These are phyloP conservation scores for Daubentonia madagascariensis DNA, from an alignment of 2,113 vertebrate genomes.

Conservation along the genomic window DNA sequence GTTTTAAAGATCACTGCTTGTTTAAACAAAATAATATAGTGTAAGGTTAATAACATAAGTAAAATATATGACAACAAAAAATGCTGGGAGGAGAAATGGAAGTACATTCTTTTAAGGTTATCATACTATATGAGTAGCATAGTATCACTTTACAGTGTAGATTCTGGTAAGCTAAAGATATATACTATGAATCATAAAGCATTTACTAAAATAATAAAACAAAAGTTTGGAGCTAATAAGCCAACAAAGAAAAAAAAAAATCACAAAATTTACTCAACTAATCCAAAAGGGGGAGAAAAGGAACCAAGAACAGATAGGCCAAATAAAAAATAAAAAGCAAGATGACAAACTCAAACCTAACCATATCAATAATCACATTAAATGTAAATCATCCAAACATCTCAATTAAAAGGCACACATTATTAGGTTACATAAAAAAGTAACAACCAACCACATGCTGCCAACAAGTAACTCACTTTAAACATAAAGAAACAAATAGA, in stretches of 20 bases:
- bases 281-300: neutral
- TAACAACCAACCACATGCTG: too few relatives aligned
- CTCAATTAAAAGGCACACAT: neutral
- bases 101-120: neutral
- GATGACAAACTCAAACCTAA: neutral
- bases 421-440: too few relatives aligned
- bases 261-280: neutral
- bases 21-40: neutral
- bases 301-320: neutral
- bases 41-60: neutral
- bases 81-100: neutral
- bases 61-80: neutral
- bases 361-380: conserved; percentile 15
- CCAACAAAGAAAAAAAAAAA: neutral
- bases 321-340: conserved; percentile 5
- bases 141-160: neutral
- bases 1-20: neutral
- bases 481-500: neutral
- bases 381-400: neutral
- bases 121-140: neutral
- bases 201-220: neutral
- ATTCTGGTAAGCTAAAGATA: neutral
- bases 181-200: neutral
- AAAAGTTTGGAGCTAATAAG: neutral
- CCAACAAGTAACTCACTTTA: neutral